Evolutionary conservation across 2,888 invertebrate genomes (phyloP).

Genomic region (Lamproptera curius): DNA sequence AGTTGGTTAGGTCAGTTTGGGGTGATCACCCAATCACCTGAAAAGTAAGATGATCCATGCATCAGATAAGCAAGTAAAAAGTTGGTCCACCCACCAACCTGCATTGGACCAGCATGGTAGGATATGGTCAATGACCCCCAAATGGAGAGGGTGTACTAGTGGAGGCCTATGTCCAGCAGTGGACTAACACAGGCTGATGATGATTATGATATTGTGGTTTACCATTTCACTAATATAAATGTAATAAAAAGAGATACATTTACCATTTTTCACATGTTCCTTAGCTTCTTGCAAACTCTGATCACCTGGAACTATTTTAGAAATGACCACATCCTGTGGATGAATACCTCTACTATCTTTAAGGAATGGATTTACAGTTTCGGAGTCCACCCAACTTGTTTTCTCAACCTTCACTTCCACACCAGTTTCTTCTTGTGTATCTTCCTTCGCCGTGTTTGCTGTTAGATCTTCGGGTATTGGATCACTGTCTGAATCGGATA

Average conservation of each 20-base stretch:
- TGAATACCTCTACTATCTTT: constrained; percentile 45
- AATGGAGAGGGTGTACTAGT: too few species aligned
- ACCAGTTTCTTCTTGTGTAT: constrained; percentile 18
- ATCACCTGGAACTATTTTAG: constrained; percentile 39
- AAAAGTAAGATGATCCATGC: too few species aligned
- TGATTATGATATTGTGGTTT: too few species aligned
- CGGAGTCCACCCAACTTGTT: constrained; percentile 35
- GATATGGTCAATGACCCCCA: too few species aligned
- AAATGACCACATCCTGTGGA: constrained; percentile 32
- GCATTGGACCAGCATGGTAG: too few species aligned
- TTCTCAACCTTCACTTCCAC: constrained; percentile 42
- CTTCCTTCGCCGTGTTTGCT: constrained; percentile 13
- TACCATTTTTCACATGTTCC: constrained; percentile 44
- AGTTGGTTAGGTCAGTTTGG: too few species aligned
- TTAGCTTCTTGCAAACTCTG: constrained; percentile 45
- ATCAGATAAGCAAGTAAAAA: too few species aligned
- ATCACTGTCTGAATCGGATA: constrained; percentile 24
- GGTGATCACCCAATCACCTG: too few species aligned
- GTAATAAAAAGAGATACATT: constrained; percentile 15
- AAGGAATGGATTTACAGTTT: constrained; percentile 42
- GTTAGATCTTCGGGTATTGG: constrained; percentile 17
- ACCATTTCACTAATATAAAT: too few species aligned
- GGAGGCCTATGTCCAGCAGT: too few species aligned
- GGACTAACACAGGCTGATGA: too few species aligned
- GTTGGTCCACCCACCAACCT: too few species aligned